Evolutionary conservation across 1,140 invertebrate species (phyloP), one percentile per base, ranked within the genome.

Genomic region (Pseudomyrmex pallidus): DNA sequence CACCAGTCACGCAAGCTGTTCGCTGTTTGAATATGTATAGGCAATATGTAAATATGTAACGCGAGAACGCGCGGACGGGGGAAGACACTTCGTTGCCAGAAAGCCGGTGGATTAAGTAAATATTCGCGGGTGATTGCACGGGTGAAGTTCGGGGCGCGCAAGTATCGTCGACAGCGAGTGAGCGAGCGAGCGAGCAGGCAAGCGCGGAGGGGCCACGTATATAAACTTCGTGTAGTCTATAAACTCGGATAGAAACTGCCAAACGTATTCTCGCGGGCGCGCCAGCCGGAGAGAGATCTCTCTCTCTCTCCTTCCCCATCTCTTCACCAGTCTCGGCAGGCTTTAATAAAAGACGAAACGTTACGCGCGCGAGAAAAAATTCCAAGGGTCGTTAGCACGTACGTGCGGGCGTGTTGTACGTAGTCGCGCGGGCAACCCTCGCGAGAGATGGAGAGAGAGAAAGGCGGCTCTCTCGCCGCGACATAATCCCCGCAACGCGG

Each of bases 191-290:
- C n/a, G 35, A 57, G 20, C 54, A 68, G 7, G 50, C 44, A 54
- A 35, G 35, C 35, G 35, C 35, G 35, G 35, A 35, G 35, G 35
- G 35, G 12, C 66, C 46, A 57, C 44, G 54, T 72, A 72, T 35
- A 35, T 80, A 70, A 59, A 80, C 66, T 80, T 80, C 1, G 64
- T 22, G 20, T 20, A 59, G 76, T 80, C 76, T 35, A 72, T 80
- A 80, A 80, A 80, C 66, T 80, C 76, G 56, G 66, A 72, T 72
- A 80, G 66, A 72, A 80, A 80, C 76, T 80, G 76, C 66, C 76
- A 59, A 80, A 80, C 54, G 66, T 72, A 80, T 80, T 80, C 76
- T 80, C 76, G 59, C 54, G 15, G 66, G 66, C 66, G 12, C 20
- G 66, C 67, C 54, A 50, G 20, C 20, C 35, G 12, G 5, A 35